phyloP scores from a whole-genome alignment of 1,140 invertebrate species.

The Dufourea novaeangliae region DNA sequence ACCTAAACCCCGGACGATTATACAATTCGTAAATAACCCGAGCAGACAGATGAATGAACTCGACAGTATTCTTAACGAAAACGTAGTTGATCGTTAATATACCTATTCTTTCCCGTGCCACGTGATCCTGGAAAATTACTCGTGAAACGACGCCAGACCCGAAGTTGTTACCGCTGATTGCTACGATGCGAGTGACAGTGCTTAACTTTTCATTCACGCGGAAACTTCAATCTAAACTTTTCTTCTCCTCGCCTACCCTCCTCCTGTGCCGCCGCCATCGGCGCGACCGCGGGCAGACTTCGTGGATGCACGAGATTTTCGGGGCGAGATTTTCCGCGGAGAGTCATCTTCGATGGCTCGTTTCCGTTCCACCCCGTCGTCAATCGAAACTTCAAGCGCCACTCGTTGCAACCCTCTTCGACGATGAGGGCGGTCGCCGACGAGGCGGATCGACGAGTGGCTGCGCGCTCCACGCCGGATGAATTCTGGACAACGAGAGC shows the following conservation, averaged over 20 bases:
- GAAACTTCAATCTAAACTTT: slow-evolving; percentile 76
- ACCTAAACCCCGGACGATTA: no score
- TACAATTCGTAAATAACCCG: no score
- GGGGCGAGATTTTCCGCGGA: slow-evolving; percentile 40
- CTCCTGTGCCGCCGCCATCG: no score
- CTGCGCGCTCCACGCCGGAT: slow-evolving; percentile 38
- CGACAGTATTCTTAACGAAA: slow-evolving; percentile 15
- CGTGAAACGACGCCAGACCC: slow-evolving; percentile 31
- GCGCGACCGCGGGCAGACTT: slow-evolving; percentile 21
- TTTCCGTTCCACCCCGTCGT: slow-evolving; percentile 29
- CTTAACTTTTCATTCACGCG: slow-evolving; percentile 72
- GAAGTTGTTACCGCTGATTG: slow-evolving; percentile 60
- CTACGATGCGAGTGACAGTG: slow-evolving; percentile 65
- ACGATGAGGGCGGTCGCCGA: slow-evolving; percentile 7
- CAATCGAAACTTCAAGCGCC: slow-evolving; percentile 44
- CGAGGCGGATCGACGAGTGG: slow-evolving; percentile 43
- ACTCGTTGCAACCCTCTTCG: slow-evolving; percentile 22
- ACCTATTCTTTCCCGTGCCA: slow-evolving; percentile 11
- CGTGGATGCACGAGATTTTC: slow-evolving; percentile 18
- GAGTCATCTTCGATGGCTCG: slow-evolving; percentile 35
- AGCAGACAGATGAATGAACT: no score
- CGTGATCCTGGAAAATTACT: slow-evolving; percentile 46
- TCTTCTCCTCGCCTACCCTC: slow-evolving; percentile 3
- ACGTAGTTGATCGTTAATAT: background rate
- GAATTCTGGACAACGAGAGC: slow-evolving; percentile 55